A percentile compares a stretch with the other conserved stretches of the same genome.
Evolutionary conservation across 2,797 vertebrate genomes (phyloP).

Genomic region (Lepus oiostolus): DNA sequence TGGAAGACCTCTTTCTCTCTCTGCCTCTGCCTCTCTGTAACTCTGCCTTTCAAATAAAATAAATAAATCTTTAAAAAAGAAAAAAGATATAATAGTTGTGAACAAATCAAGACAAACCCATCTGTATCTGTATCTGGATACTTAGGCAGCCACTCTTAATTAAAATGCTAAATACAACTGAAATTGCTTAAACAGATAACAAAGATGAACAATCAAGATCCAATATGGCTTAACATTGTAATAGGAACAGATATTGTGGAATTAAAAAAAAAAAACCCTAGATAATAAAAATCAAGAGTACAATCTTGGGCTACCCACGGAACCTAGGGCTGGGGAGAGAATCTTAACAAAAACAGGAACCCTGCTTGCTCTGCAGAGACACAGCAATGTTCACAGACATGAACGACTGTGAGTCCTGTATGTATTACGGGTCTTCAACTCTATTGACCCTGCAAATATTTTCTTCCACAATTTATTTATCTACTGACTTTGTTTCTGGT

Average conservation of each 20-base stretch:
- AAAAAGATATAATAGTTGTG: too few relatives aligned
- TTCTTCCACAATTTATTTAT: background rate
- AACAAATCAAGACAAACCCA: constrained; percentile 23
- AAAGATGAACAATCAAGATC: background rate
- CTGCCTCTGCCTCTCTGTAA: too few relatives aligned
- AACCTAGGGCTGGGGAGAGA: background rate
- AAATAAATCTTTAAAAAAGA: too few relatives aligned
- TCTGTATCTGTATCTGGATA: background rate
- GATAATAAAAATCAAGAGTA: constrained; percentile 9
- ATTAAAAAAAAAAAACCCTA: constrained; percentile 1
- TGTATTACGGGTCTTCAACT: background rate
- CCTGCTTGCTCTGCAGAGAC: background rate
- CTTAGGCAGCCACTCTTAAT: background rate
- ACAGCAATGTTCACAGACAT: too few relatives aligned
- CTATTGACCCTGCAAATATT: background rate
- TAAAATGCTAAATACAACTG: background rate
- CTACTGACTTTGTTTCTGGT: background rate
- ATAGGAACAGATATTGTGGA: background rate
- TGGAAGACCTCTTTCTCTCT: too few relatives aligned
- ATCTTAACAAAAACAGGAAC: background rate
- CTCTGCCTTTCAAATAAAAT: too few relatives aligned
- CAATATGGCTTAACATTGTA: background rate
- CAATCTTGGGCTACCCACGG: background rate
- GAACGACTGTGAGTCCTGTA: background rate
- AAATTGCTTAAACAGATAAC: background rate